Percentiles rank a stretch among this genome's conserved stretches.
Conservation (phyloP, 1,140 invertebrate species). For the Leucophenga varia region DNA sequence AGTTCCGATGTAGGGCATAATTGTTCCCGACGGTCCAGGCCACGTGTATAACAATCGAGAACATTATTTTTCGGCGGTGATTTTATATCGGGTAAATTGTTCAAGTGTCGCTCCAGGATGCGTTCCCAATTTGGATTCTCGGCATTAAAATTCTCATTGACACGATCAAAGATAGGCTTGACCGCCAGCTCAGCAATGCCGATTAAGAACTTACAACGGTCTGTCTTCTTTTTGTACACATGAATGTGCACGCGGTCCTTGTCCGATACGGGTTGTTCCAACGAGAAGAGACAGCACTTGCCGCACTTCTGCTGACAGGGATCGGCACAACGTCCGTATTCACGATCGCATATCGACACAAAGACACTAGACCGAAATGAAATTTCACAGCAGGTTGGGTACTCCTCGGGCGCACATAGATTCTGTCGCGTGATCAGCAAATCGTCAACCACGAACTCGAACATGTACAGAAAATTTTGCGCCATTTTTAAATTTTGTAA, state of each 20-base stretch:
- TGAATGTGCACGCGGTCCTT: slow-evolving; percentile 44
- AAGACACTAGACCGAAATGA: slow-evolving; percentile 44
- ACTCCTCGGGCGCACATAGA: slow-evolving; percentile 48
- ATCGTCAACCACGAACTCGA: slow-evolving; percentile 52
- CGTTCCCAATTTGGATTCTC: slow-evolving; percentile 41
- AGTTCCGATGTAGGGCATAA: slow-evolving; percentile 44
- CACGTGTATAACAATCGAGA: slow-evolving; percentile 36
- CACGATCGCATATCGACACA: slow-evolving; percentile 40
- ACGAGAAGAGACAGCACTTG: slow-evolving; percentile 45
- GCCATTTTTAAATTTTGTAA: slow-evolving; percentile 17
- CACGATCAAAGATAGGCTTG: slow-evolving; percentile 45
- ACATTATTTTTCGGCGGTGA: slow-evolving; percentile 21
- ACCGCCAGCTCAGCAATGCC: slow-evolving; percentile 40
- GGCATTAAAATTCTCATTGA: slow-evolving; percentile 36
- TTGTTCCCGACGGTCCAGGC: slow-evolving; percentile 29
- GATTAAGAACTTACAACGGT: slow-evolving; percentile 49
- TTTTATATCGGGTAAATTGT: slow-evolving; percentile 29
- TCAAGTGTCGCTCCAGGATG: slow-evolving; percentile 15
- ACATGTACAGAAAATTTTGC: slow-evolving; percentile 47
- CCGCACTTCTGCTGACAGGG: slow-evolving; percentile 39
- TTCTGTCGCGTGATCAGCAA: slow-evolving; percentile 44
- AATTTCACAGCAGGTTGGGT: slow-evolving; percentile 46
- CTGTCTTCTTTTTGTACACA: slow-evolving; percentile 47
- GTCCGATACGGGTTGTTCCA: slow-evolving; percentile 40
- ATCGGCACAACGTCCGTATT: slow-evolving; percentile 39